Base-by-base conservation (phyloP, 2,113 vertebrate genomes). In the Herpailurus yagouaroundi region DNA sequence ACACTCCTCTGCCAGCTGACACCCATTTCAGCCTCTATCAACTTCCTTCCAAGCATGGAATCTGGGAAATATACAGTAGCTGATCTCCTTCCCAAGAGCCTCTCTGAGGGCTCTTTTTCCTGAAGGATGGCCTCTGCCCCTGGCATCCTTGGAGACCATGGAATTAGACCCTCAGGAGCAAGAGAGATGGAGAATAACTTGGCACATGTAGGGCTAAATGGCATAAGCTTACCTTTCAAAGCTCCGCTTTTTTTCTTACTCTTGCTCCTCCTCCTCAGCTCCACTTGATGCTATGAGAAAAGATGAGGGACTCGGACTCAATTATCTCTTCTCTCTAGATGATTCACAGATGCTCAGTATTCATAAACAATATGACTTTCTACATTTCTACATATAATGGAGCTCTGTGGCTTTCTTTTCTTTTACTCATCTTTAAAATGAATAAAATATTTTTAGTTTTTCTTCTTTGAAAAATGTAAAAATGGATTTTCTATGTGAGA, bases 161-260 rank as follows among this genome's bases (percentile, higher is more conserved):
- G 21, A 41, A 3, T 29, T 85, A 66, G 31, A 14, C 27, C 38
- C 18, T 31, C 16, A 60, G 31, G 55, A 13, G 11, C 25, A 27
- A 33, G 23, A 10, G 15, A 19, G 9, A 9, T 4, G 3, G 41
- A 29, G 19, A 66, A 33, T 48, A 12, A 38, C 29, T 68, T 0
- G 7, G 31, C n/a, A n/a, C 3, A 21, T 3, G 4, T 12, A 27
- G 13, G 27, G 11, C 6, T 60, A 50, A 38, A 33, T 23, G 50
- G 11, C n/a, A 85, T n/a, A 69, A 3, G 14, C 90, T 94, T 64
- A 97, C 96, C 77, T 92, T 55, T 91, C 73, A 71, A 25, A 52
- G 12, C 10, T 7, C 2, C 3, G 7, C 15, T 41, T 36, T 91
- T 97, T 45, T 76, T 93, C 48, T 41, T 83, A 7, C 11, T 60